Evolutionary conservation across 2,888 invertebrate species (phyloP).

Genomic region (Hedychridium roseum): DNA sequence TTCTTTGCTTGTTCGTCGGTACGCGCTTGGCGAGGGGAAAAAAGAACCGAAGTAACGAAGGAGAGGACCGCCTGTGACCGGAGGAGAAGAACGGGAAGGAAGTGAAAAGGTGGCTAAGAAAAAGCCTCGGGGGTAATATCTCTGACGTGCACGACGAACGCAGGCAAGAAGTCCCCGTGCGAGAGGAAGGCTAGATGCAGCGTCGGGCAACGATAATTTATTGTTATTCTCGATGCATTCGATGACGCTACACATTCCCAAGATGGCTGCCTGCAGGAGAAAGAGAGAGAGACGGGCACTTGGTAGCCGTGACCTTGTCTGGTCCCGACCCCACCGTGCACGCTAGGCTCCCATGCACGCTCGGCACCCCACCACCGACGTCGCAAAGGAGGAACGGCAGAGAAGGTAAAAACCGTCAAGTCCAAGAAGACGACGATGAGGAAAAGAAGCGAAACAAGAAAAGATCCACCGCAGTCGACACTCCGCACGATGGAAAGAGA

Average conservation of each 20-base stretch:
- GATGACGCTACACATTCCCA: constrained; percentile 50
- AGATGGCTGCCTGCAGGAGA: constrained; percentile 52
- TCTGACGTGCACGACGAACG: constrained; percentile 9
- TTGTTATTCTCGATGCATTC: constrained; percentile 48
- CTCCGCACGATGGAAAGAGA: constrained; percentile 20
- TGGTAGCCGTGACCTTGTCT: constrained; percentile 63
- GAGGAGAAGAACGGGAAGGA: constrained; percentile 1
- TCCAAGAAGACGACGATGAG: no score
- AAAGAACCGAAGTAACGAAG: not conserved
- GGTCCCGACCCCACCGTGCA: constrained; percentile 47
- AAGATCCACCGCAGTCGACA: no score
- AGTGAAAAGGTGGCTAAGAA: constrained; percentile 1
- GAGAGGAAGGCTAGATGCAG: constrained; percentile 28
- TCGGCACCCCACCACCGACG: constrained; percentile 32
- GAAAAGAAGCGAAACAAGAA: no score
- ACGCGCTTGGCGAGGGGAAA: no score
- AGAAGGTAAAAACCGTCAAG: no score
- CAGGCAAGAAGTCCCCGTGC: no score
- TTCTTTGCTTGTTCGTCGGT: no score
- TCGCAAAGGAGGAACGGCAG: constrained; percentile 19
- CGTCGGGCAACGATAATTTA: constrained; percentile 40
- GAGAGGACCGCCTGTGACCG: not conserved
- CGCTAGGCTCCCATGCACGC: constrained; percentile 36
- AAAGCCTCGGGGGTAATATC: constrained; percentile 2
- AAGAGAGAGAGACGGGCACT: constrained; percentile 39